phyloP scores from a whole-genome alignment of 2,888 invertebrate genomes.

The Minunthozetes semirufus region DNA sequence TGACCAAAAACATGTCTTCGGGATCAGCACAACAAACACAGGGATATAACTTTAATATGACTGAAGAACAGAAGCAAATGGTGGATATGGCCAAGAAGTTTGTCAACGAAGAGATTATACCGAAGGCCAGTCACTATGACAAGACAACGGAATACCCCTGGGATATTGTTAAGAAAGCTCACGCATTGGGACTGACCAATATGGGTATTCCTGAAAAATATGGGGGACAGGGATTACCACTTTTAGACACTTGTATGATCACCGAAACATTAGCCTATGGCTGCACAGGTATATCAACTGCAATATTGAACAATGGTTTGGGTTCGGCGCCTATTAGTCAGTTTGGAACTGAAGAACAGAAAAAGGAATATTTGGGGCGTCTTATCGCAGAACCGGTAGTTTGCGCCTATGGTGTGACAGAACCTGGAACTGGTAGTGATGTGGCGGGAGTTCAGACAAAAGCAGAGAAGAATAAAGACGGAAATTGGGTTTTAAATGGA shows the following conservation, averaged over 20 bases:
- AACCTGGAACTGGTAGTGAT: constrained; percentile 93
- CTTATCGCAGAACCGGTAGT: constrained; percentile 81
- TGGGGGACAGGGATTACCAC: constrained; percentile 63
- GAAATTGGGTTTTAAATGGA: constrained; percentile 86
- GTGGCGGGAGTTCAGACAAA: constrained; percentile 82
- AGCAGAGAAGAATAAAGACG: constrained; percentile 80
- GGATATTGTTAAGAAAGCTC: constrained; percentile 89
- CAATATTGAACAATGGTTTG: constrained; percentile 77
- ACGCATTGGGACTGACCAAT: constrained; percentile 78
- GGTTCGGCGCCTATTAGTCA: constrained; percentile 79
- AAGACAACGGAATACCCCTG: constrained; percentile 86
- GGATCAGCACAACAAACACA: not conserved
- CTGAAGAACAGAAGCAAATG: constrained; percentile 67
- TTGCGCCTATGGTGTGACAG: constrained; percentile 93
- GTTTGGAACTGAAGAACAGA: constrained; percentile 76
- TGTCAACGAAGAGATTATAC: constrained; percentile 81
- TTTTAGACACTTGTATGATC: constrained; percentile 70
- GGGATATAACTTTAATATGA: constrained; percentile 34
- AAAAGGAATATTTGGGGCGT: constrained; percentile 88
- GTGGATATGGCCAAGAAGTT: constrained; percentile 81
- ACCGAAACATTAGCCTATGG: constrained; percentile 86
- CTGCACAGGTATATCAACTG: constrained; percentile 85
- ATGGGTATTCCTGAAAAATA: constrained; percentile 63
- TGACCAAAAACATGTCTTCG: not conserved
- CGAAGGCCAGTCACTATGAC: constrained; percentile 81